Evolutionary conservation across 2,888 invertebrate species (phyloP), one percentile per base, ranked within the genome.

Genomic region (Pseudococcus jackbeardsleyi): DNA sequence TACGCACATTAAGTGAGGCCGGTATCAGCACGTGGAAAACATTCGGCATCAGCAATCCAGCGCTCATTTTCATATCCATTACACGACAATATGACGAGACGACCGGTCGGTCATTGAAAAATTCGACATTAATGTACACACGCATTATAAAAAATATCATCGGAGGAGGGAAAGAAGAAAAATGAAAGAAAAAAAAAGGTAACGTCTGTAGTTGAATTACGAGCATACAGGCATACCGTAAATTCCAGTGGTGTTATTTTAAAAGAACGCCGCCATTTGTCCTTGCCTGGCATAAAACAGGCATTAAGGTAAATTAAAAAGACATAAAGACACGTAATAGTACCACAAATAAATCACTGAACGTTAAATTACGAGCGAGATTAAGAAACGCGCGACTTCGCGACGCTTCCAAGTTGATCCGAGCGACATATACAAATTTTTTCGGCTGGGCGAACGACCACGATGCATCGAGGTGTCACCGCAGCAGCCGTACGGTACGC

Each of bases 301-400:
- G 85, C 85, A 85, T 85, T 85, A 59, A 85, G 85, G 59, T 85
- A 39, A 54, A 85, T 85, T 85, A 85, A 85, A 85, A 85, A 85
- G 50, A 85, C 85, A 85, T 85, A 85, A 85, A 85, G 54, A 59
- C 33, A 33, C 33, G 85, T 50, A 54, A 85, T 85, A 54, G 59
- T 85, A 50, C 50, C 85, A 54, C 48, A 85, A 85, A 85, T 85
- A 85, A 85, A 85, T 85, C 59, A 48, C 59, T 19, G 85, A 85
- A 85, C 59, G 85, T 59, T 85, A 85, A 85, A 85, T 85, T 85
- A 85, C 59, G 59, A 54, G 48, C 39, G 85, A 85, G 85, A 85
- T 59, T 59, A 85, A 59, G 85, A 26, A 85, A 85, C 50, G 50
- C 85, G 85, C 59, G 85, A 54, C 85, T 85, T 59, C 26, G 50